Evolutionary conservation across 2,888 invertebrate genomes (phyloP).

Genomic region (Flabesymbios commensalis): DNA sequence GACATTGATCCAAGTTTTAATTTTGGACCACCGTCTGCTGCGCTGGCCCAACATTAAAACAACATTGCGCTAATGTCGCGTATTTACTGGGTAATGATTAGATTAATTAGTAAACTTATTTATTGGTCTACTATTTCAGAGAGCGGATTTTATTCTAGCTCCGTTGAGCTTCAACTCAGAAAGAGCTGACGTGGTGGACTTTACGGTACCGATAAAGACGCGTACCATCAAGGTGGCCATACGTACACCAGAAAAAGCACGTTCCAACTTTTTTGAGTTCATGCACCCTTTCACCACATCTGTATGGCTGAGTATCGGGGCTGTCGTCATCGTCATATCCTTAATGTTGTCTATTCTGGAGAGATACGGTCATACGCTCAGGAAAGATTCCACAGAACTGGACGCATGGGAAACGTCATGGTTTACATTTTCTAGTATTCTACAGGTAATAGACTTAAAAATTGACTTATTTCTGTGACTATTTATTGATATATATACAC

Average conservation of each 20-base stretch:
- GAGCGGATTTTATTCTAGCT: conserved; percentile 56
- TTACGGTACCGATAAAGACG: conserved; percentile 59
- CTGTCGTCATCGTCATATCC: conserved; percentile 50
- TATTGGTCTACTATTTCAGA: conserved; percentile 39
- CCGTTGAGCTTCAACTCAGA: conserved; percentile 54
- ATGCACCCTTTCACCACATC: conserved; percentile 50
- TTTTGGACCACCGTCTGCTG: too few relatives aligned
- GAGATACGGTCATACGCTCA: conserved; percentile 40
- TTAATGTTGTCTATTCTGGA: conserved; percentile 49
- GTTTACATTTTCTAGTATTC: conserved; percentile 55
- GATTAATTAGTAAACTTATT: too few relatives aligned
- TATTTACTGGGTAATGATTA: too few relatives aligned
- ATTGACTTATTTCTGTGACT: too few relatives aligned
- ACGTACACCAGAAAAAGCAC: conserved; percentile 45
- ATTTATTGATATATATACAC: too few relatives aligned
- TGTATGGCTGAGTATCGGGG: conserved; percentile 54
- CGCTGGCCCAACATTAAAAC: too few relatives aligned
- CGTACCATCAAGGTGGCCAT: conserved; percentile 54
- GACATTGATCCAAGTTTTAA: too few relatives aligned
- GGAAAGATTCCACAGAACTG: conserved; percentile 39
- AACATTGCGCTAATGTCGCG: too few relatives aligned
- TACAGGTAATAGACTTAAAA: too few relatives aligned
- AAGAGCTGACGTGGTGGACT: conserved; percentile 54
- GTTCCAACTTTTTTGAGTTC: conserved; percentile 57
- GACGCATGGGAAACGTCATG: conserved; percentile 50